Evolutionary conservation across 2,888 invertebrate species (phyloP), one percentile per base, ranked within the genome.

Genomic region (Entomobrya multifasciata): DNA sequence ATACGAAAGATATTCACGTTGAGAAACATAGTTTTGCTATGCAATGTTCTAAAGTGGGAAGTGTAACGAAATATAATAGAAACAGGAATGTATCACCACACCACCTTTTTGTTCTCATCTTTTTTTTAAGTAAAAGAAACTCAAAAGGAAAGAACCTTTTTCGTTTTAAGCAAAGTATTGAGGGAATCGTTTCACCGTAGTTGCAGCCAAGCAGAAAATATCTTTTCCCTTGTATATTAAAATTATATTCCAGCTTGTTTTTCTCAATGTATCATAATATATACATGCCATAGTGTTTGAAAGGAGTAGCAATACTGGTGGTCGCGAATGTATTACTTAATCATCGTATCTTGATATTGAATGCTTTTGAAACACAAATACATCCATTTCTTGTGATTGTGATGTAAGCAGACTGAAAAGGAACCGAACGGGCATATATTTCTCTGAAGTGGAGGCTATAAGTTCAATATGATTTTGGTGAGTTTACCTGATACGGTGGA

Each of bases 21-120:
- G 1, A 22, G 8, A 36, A 36, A 36, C 20, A 57, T 57, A 57
- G 20, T 8, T 8, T 47, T n/a, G n/a, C n/a, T n/a, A 22, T 44
- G 67, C 11, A 44, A 22, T 57, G 4, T 11, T 25, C 4, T 36
- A 36, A 17, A 36, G 13, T 20, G 44, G 11, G 22, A 67, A 36
- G 17, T 30, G 65, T 11, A 67, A 67, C 20, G 49, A 72, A 72
- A 10, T 49, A 13, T 47, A 49, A 72, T 36, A 83, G 52, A 27
- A 41, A 78, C 49, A 36, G 44, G 70, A 78, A 84, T 47, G 44
- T 76, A 83, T 84, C 78, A 49, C 49, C 62, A 72, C 36, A 36
- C 49, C 65, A 44, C 55, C 70, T 70, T 65, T 70, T 55, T 47
- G 6, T 78, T 36, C 36, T 36, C 36, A 36, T 36, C 36, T 8